phyloP scores from a whole-genome alignment of 2,888 invertebrate species.

The Cataglyphis altisquamis region DNA sequence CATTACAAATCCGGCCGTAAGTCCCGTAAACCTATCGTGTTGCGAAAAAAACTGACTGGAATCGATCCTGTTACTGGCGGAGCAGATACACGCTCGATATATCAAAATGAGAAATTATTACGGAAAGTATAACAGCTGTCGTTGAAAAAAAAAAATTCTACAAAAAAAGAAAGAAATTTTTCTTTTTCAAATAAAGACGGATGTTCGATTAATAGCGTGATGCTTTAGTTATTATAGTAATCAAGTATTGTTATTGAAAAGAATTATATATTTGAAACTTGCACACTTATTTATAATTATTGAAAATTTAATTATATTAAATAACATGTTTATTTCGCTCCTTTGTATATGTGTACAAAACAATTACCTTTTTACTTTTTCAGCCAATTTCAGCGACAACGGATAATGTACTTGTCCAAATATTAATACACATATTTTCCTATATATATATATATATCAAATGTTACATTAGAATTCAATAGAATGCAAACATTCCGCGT shows the following conservation, averaged over 20 bases:
- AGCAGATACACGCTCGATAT: neutral
- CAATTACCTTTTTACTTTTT: neutral
- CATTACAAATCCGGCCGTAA: conserved; percentile 25
- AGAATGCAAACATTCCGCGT: neutral
- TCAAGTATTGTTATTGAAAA: neutral
- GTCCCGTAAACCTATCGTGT: conserved; percentile 6
- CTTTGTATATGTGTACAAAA: neutral
- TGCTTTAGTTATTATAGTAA: neutral
- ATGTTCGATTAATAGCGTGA: neutral
- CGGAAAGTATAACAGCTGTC: conserved; percentile 1
- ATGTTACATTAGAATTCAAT: neutral
- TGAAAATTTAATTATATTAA: neutral
- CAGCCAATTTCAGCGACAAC: neutral
- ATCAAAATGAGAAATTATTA: conserved; percentile 24
- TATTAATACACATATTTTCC: neutral
- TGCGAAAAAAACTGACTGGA: neutral
- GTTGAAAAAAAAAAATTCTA: neutral
- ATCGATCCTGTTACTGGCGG: neutral
- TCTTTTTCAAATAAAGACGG: neutral
- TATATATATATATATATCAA: neutral
- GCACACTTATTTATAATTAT: neutral
- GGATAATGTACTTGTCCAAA: neutral
- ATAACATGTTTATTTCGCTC: neutral
- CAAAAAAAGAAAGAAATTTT: neutral
- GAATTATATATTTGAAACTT: neutral